A percentile compares a stretch with the other conserved stretches of the same genome.
Evolutionary conservation across 2,113 vertebrate genomes (phyloP).

Genomic region (Orcinus orca): DNA sequence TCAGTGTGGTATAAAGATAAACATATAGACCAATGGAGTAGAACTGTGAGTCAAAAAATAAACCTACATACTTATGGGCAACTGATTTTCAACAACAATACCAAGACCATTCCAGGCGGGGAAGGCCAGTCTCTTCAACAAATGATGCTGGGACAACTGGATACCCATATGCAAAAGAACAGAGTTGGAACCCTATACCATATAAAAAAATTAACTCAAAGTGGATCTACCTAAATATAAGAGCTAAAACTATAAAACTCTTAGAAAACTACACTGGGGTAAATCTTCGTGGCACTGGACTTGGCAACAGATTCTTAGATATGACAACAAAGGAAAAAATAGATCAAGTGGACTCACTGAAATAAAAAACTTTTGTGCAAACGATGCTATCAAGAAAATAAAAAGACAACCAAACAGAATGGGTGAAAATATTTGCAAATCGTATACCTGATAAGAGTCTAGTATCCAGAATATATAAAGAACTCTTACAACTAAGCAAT

Average conservation of each 20-base stretch:
- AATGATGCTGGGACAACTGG: not conserved
- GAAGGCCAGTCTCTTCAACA: not conserved
- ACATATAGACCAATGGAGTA: not conserved
- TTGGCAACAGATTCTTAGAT: not conserved
- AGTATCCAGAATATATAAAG: not conserved
- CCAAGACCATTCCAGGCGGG: not conserved
- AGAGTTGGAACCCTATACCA: not conserved
- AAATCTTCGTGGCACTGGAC: not conserved
- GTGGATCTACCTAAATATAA: not conserved
- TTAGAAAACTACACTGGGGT: not conserved
- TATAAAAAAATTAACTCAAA: not conserved
- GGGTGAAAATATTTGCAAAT: not conserved
- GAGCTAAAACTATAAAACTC: not conserved
- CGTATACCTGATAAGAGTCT: not conserved
- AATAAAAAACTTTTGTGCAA: slow-evolving; percentile 4
- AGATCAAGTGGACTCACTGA: not conserved
- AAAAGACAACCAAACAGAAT: not conserved
- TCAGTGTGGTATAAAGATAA: not conserved
- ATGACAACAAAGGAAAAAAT: not conserved
- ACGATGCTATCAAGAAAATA: not conserved
- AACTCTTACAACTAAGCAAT: not conserved
- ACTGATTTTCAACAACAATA: not conserved
- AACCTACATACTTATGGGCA: not conserved
- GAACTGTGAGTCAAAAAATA: not conserved
- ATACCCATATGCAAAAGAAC: not conserved